Percentiles rank a stretch among this genome's conserved stretches.
Conservation (phyloP, 2,888 invertebrate genomes). For the Chironomus tentans region DNA sequence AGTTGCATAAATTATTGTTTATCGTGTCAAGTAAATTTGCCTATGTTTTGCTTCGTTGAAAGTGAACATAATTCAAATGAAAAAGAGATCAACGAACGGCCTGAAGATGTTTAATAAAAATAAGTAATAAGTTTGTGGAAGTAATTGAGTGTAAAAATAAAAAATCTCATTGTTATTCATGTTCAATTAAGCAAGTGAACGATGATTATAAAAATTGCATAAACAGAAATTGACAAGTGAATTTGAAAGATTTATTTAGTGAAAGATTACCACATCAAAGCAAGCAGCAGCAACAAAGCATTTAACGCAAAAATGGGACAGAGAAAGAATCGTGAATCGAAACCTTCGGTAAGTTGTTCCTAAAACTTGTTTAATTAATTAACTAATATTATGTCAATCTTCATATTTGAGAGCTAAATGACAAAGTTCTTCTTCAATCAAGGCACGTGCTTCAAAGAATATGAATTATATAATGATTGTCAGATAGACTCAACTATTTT, state of each 20-base stretch:
- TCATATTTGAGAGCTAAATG: background rate
- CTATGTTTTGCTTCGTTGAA: background rate
- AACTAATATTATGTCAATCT: background rate
- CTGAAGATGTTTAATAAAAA: background rate
- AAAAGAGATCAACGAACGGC: background rate
- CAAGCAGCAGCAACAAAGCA: too few species aligned
- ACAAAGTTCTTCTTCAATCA: background rate
- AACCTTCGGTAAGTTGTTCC: constrained; percentile 9
- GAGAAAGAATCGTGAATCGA: background rate
- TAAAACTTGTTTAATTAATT: background rate
- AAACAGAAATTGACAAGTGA: background rate
- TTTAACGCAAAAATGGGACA: background rate
- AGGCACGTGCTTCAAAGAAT: too few species aligned
- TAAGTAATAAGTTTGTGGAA: background rate
- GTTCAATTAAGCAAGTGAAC: background rate
- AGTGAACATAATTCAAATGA: background rate
- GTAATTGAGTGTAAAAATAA: background rate
- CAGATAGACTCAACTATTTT: background rate
- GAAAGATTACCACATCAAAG: background rate
- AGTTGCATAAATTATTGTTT: too few species aligned
- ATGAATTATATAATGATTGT: too few species aligned
- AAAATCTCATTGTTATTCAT: background rate
- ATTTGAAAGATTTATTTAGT: background rate
- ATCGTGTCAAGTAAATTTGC: background rate
- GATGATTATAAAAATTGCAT: background rate